Conservation (phyloP, 2,797 vertebrate genomes). For the Mionectes olivaceus region DNA sequence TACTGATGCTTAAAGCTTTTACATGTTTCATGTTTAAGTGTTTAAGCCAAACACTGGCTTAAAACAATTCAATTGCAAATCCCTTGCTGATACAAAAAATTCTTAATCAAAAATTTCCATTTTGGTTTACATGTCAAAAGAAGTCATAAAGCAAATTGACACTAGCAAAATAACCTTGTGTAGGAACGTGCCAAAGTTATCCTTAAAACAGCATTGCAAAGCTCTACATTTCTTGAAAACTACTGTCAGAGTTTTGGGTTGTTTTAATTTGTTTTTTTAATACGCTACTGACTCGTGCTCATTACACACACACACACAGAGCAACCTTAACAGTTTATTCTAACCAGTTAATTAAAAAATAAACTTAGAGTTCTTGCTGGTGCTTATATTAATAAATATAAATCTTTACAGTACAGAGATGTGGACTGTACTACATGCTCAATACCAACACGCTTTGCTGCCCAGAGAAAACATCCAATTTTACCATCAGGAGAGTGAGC, state of each 20-base stretch:
- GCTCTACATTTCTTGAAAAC: background rate
- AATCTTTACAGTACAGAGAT: background rate
- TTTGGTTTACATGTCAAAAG: background rate
- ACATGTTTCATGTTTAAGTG: background rate
- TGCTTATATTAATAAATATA: background rate
- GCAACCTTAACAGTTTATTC: background rate
- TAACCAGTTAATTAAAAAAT: background rate
- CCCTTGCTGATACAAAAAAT: background rate
- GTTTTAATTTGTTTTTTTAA: background rate
- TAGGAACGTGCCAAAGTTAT: background rate
- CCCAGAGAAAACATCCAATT: background rate
- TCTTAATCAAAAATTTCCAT: background rate
- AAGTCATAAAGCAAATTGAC: background rate
- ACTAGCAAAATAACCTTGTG: background rate
- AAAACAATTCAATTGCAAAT: background rate
- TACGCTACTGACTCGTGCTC: background rate
- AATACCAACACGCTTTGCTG: background rate
- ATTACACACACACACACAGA: background rate
- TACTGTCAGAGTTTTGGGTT: background rate
- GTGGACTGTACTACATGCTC: background rate
- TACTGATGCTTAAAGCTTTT: background rate
- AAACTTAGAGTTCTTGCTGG: background rate
- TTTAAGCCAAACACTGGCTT: background rate
- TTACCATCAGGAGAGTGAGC: constrained; percentile 91
- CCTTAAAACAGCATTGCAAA: background rate